phyloP scores from a whole-genome alignment of 2,888 invertebrate species.

The Eulithis testata region DNA sequence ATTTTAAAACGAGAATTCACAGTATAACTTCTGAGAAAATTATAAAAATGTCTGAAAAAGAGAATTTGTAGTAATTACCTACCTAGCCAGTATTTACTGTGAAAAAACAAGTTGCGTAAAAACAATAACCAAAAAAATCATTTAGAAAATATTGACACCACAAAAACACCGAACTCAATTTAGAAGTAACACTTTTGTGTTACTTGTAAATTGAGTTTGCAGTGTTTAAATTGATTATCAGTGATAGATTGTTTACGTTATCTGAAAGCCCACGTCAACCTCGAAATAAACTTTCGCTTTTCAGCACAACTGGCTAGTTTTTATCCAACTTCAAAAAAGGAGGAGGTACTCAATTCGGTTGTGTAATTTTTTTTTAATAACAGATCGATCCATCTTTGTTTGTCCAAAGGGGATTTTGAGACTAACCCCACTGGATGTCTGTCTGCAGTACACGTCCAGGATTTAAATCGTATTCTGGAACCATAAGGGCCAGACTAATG shows the following conservation, averaged over 20 bases:
- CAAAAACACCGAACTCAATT: constrained; percentile 35
- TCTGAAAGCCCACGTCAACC: constrained; percentile 45
- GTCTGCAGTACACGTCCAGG: too few species aligned
- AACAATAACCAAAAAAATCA: too few species aligned
- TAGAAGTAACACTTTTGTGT: constrained; percentile 21
- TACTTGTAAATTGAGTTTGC: constrained; percentile 35
- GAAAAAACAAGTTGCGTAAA: too few species aligned
- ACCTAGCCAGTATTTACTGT: too few species aligned
- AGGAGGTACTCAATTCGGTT: background rate
- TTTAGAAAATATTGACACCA: constrained; percentile 23
- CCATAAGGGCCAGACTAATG: too few species aligned
- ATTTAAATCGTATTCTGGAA: too few species aligned
- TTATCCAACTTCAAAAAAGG: constrained; percentile 17
- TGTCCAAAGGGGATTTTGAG: background rate
- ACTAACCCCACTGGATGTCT: too few species aligned
- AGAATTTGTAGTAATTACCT: too few species aligned
- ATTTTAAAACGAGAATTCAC: too few species aligned
- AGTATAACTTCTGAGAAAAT: too few species aligned
- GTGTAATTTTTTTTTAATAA: constrained; percentile 28
- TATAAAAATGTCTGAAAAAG: too few species aligned
- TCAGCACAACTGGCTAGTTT: constrained; percentile 23
- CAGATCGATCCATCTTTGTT: constrained; percentile 12
- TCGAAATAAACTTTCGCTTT: constrained; percentile 42
- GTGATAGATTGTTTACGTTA: constrained; percentile 47
- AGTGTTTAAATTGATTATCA: constrained; percentile 39